Evolutionary conservation across 2,113 vertebrate genomes (phyloP).

Genomic region (Nothoprocta pentlandii): DNA sequence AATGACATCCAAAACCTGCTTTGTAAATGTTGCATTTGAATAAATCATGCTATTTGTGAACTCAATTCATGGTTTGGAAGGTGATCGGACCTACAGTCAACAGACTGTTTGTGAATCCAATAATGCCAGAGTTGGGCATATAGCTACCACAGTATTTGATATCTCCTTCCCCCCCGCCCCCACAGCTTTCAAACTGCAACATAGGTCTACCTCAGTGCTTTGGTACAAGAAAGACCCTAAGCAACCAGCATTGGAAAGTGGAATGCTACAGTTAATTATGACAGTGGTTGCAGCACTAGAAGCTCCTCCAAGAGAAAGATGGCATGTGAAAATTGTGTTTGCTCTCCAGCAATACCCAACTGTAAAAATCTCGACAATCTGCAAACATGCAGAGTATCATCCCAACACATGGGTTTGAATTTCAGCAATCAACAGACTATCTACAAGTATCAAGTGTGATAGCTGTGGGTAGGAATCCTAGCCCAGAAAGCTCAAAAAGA

Average conservation of each 20-base stretch:
- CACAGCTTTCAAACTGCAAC: too few species aligned
- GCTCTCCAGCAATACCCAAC: neutral
- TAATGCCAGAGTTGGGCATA: too few species aligned
- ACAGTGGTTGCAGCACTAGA: neutral
- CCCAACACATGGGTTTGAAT: neutral
- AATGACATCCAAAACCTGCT: too few species aligned
- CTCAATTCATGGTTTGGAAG: too few species aligned
- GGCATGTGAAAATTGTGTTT: neutral
- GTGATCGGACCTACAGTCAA: too few species aligned
- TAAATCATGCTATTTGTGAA: too few species aligned
- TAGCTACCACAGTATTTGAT: too few species aligned
- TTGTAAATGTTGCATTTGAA: too few species aligned
- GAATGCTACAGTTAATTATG: neutral
- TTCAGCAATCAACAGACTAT: slow-evolving; percentile 50
- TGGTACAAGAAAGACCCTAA: neutral
- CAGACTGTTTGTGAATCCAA: too few species aligned
- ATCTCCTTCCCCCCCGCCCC: too few species aligned
- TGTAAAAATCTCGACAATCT: neutral
- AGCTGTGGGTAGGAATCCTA: slow-evolving; percentile 19
- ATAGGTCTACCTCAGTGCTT: neutral
- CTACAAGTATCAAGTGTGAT: slow-evolving; percentile 22
- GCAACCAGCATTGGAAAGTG: neutral
- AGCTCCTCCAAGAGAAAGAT: neutral
- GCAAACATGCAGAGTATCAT: slow-evolving; percentile 14
- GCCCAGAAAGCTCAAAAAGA: neutral